Evolutionary conservation across 1,140 invertebrate species (phyloP).

Genomic region (Linepithema humile): DNA sequence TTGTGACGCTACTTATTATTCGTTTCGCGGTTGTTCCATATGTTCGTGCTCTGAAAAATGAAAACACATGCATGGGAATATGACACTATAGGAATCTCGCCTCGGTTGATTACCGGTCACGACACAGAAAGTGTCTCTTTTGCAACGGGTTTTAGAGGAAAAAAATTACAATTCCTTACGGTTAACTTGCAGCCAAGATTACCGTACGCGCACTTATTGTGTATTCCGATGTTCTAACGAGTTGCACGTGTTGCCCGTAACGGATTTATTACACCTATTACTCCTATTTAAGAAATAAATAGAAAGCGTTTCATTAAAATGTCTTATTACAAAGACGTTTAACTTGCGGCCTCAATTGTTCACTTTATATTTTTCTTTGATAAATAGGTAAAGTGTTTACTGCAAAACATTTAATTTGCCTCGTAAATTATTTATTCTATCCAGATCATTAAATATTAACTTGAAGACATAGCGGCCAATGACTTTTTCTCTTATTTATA

Average conservation of each 20-base stretch:
- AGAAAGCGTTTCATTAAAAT: neutral
- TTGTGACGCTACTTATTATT: neutral
- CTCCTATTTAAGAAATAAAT: neutral
- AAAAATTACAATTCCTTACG: conserved; percentile 29
- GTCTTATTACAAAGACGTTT: too few species aligned
- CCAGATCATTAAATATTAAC: too few species aligned
- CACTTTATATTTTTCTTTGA: too few species aligned
- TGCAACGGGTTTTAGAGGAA: too few species aligned
- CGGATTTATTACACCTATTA: neutral
- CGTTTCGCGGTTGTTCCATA: neutral
- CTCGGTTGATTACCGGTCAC: neutral
- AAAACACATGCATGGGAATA: conserved; percentile 19
- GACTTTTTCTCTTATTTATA: too few species aligned
- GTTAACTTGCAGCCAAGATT: neutral
- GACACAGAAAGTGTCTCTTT: neutral
- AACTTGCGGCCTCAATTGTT: too few species aligned
- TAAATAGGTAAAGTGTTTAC: too few species aligned
- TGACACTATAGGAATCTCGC: neutral
- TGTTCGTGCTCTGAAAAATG: conserved; percentile 18
- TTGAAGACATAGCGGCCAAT: too few species aligned
- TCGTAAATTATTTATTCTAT: too few species aligned
- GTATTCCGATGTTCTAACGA: neutral
- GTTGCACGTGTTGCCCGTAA: neutral
- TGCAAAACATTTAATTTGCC: too few species aligned
- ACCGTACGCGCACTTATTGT: neutral